Evolutionary conservation across 2,113 vertebrate species (phyloP).

Genomic region (Vombatus ursinus): DNA sequence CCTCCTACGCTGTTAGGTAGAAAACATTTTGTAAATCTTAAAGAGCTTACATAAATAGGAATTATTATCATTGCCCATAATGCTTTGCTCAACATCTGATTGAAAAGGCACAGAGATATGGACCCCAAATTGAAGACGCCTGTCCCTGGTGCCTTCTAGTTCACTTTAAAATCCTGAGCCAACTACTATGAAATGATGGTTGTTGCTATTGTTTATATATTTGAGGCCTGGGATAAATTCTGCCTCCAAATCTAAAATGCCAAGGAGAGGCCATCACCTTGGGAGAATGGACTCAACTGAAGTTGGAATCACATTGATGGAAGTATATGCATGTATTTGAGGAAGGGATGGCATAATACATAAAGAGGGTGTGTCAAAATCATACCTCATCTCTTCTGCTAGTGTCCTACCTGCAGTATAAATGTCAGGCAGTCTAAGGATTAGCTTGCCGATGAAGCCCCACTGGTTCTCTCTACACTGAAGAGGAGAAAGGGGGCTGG

Average conservation of each 20-base stretch:
- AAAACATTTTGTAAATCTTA: neutral
- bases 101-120: neutral
- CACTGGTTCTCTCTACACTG: neutral
- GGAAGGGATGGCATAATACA: neutral
- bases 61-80: neutral
- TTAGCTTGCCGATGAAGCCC: neutral
- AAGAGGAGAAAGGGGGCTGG: neutral
- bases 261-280: neutral
- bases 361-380: neutral
- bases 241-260: neutral
- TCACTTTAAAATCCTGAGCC: neutral
- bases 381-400: neutral
- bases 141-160: neutral
- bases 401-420: neutral
- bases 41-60: neutral
- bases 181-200: neutral
- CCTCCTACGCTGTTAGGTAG: neutral
- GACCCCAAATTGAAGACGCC: neutral
- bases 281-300: neutral
- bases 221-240: neutral
- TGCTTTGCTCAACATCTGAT: neutral
- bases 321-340: neutral
- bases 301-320: neutral
- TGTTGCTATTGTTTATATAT: neutral
- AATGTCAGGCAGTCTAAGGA: neutral